Percentiles rank a stretch among this genome's conserved stretches.
These are phyloP conservation scores for Labeo calbasu DNA, from an alignment of 2,797 vertebrate species.

Conservation along the genomic window DNA sequence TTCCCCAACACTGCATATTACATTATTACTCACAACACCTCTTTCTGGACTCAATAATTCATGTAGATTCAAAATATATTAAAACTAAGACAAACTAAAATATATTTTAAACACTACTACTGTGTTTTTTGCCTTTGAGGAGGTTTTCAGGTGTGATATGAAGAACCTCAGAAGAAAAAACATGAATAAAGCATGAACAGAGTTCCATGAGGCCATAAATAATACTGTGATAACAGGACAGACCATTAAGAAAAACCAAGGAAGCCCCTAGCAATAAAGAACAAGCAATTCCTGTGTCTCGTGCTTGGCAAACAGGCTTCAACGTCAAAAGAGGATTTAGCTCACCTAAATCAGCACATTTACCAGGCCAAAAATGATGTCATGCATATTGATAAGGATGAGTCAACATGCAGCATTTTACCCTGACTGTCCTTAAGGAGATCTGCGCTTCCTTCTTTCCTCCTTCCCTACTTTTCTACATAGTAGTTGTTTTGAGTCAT, in stretches of 20 bases:
- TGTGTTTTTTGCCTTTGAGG: background rate
- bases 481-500: background rate
- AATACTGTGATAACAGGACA: background rate
- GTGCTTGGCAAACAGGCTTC: conserved; percentile 48
- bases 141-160: background rate
- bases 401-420: conserved; percentile 53
- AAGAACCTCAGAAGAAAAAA: background rate
- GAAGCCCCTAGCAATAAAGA: background rate
- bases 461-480: background rate
- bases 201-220: conserved; percentile 7
- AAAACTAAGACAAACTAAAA: background rate
- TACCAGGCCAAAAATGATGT: conserved; percentile 45
- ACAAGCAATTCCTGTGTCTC: conserved; percentile 16
- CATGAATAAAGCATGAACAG: background rate
- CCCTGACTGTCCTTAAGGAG: conserved; percentile 5
- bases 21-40: background rate
- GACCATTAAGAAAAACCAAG: background rate
- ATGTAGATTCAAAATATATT: background rate
- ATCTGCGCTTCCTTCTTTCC: background rate
- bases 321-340: conserved; percentile 43
- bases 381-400: conserved; percentile 62
- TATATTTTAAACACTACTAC: background rate
- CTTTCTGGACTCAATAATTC: background rate
- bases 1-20: too few species aligned
- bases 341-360: conserved; percentile 58